phyloP scores from a whole-genome alignment of 2,797 vertebrate genomes.

The Manis pentadactyla region DNA sequence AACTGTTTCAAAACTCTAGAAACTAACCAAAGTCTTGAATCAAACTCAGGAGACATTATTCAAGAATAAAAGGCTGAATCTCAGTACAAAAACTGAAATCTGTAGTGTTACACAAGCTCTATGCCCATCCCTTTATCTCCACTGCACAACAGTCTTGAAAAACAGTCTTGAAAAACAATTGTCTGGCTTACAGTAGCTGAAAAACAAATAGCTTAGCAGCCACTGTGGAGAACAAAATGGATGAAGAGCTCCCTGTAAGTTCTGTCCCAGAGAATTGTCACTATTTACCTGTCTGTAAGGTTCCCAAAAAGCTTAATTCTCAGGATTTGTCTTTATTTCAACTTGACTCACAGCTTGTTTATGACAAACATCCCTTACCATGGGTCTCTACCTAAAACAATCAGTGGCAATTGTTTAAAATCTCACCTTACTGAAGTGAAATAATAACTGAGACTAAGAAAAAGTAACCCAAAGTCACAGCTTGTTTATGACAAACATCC shows the following conservation, averaged over 20 bases:
- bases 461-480: too few species aligned
- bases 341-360: not conserved
- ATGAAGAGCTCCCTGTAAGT: not conserved
- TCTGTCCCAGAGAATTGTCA: not conserved
- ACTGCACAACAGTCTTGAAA: not conserved
- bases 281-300: not conserved
- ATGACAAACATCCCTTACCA: not conserved
- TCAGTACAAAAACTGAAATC: not conserved
- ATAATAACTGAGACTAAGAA: not conserved
- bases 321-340: not conserved
- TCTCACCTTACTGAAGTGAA: not conserved
- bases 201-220: not conserved
- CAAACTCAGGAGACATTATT: too few species aligned
- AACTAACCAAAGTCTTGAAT: not conserved
- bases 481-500: not conserved
- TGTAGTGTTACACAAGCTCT: not conserved
- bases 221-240: accelerated
- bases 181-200: not conserved
- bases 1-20: not conserved
- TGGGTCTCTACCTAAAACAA: not conserved
- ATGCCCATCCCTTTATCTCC: not conserved
- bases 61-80: not conserved
- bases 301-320: not conserved
- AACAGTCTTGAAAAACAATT: not conserved
- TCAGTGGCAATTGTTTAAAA: not conserved